Conservation (phyloP, 2,888 invertebrate genomes). For the Euspilapteryx auroguttella region DNA sequence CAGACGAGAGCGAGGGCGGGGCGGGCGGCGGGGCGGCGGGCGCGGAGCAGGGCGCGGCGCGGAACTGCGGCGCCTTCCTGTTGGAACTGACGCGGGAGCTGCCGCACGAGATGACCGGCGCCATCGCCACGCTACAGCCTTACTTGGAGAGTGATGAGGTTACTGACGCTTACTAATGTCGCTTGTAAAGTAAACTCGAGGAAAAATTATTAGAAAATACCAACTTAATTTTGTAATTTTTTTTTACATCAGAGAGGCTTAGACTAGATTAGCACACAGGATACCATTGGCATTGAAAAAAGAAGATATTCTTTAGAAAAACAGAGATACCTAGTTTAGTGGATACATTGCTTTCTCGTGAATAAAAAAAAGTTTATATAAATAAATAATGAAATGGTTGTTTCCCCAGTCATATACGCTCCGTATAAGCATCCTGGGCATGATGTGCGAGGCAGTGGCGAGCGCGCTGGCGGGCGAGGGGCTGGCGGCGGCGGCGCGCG, state of each 20-base stretch:
- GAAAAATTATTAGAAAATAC: background rate
- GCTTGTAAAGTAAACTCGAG: background rate
- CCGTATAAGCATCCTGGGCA: slow-evolving; percentile 81
- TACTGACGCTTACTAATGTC: background rate
- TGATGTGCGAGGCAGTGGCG: slow-evolving; percentile 79
- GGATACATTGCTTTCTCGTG: too few relatives aligned
- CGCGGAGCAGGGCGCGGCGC: slow-evolving; percentile 38
- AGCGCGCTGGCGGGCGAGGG: slow-evolving; percentile 74
- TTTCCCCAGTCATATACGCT: slow-evolving; percentile 69
- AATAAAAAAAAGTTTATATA: too few relatives aligned
- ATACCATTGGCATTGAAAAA: too few relatives aligned
- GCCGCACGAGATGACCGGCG: slow-evolving; percentile 62
- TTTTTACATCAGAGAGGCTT: too few relatives aligned
- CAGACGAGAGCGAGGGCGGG: slow-evolving; percentile 48
- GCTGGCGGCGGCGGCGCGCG: slow-evolving; percentile 66
- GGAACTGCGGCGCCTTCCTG: slow-evolving; percentile 60
- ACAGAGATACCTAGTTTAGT: too few relatives aligned
- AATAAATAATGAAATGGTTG: too few relatives aligned
- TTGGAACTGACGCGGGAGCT: slow-evolving; percentile 65
- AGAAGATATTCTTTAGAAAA: too few relatives aligned
- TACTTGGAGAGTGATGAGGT: slow-evolving; percentile 65
- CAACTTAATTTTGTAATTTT: too few relatives aligned
- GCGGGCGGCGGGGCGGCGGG: slow-evolving; percentile 20
- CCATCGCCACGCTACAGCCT: slow-evolving; percentile 62
- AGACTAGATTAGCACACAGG: too few relatives aligned